These are phyloP conservation scores for Eunapius fragilis DNA, from an alignment of 37 sponge, comb jelly and placozoan species.

Conservation along the genomic window DNA sequence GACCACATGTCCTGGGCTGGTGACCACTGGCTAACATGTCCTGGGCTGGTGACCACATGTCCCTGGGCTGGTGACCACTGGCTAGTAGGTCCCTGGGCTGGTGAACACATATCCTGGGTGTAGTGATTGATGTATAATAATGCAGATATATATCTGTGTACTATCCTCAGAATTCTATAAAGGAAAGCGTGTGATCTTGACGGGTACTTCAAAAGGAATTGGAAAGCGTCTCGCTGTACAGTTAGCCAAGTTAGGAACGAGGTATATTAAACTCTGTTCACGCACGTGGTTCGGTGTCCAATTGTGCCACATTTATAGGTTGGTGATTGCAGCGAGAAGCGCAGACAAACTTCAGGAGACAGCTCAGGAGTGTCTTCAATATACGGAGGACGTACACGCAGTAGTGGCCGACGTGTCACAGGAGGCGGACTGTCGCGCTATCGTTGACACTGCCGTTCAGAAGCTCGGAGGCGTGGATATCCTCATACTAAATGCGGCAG, in stretches of 20 bases:
- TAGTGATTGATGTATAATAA: too few species aligned
- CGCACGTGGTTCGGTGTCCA: too few species aligned
- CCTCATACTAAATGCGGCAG: conserved; percentile 62
- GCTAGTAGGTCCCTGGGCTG: too few species aligned
- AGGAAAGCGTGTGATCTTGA: conserved; percentile 52
- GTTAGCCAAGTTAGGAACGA: conserved; percentile 29
- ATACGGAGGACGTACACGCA: conserved; percentile 29
- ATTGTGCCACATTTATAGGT: conserved; percentile 4
- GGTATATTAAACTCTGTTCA: too few species aligned
- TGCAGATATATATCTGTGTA: too few species aligned
- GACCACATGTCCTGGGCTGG: too few species aligned
- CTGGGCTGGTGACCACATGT: too few species aligned
- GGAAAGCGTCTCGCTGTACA: conserved; percentile 52
- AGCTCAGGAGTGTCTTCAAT: conserved; percentile 7
- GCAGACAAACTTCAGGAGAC: conserved; percentile 31
- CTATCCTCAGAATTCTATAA: conserved; percentile 37
- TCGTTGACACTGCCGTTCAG: conserved; percentile 33
- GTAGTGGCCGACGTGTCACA: conserved; percentile 42
- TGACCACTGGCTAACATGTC: too few species aligned
- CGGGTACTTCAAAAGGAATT: conserved; percentile 60
- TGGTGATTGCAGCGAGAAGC: conserved; percentile 56
- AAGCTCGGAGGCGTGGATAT: conserved; percentile 60
- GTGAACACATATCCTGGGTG: too few species aligned
- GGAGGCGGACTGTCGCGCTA: conserved; percentile 51
- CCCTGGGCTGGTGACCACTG: too few species aligned